Conservation (phyloP, 1,140 invertebrate species). For the Drosophila kohkoa region DNA sequence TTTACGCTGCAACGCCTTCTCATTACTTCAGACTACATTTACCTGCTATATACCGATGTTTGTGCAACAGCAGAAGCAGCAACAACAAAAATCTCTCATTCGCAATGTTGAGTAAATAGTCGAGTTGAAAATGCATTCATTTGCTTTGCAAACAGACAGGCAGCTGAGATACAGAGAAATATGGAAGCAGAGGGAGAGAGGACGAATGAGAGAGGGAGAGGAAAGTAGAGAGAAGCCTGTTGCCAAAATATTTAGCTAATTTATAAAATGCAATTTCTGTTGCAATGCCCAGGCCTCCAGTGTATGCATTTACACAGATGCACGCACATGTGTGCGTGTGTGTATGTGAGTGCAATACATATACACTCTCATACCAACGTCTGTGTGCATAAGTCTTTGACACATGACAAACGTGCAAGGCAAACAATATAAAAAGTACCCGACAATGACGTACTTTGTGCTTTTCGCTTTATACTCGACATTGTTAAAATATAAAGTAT, state of each 20-base stretch:
- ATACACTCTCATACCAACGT: neutral
- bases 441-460: slow-evolving; percentile 15
- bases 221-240: slow-evolving; percentile 1
- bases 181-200: slow-evolving; percentile 9
- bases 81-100: slow-evolving; percentile 40
- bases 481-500: slow-evolving; percentile 5
- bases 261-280: slow-evolving; percentile 59
- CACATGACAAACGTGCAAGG: slow-evolving; percentile 55
- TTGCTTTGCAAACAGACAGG: slow-evolving; percentile 4
- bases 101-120: slow-evolving; percentile 59
- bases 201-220: neutral
- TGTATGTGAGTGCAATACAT: neutral
- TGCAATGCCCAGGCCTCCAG: neutral
- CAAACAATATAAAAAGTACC: slow-evolving; percentile 51
- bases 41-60: slow-evolving; percentile 39
- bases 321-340: neutral
- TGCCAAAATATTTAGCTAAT: slow-evolving; percentile 77
- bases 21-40: slow-evolving; percentile 47
- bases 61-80: slow-evolving; percentile 47
- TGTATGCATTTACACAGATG: neutral
- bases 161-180: neutral
- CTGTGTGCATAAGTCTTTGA: slow-evolving; percentile 37
- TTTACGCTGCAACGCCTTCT: slow-evolving; percentile 53
- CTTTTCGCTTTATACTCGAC: neutral
- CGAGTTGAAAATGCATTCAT: slow-evolving; percentile 46